Evolutionary conservation across 1,140 invertebrate species (phyloP).

Genomic region (Antheraea pernyi): DNA sequence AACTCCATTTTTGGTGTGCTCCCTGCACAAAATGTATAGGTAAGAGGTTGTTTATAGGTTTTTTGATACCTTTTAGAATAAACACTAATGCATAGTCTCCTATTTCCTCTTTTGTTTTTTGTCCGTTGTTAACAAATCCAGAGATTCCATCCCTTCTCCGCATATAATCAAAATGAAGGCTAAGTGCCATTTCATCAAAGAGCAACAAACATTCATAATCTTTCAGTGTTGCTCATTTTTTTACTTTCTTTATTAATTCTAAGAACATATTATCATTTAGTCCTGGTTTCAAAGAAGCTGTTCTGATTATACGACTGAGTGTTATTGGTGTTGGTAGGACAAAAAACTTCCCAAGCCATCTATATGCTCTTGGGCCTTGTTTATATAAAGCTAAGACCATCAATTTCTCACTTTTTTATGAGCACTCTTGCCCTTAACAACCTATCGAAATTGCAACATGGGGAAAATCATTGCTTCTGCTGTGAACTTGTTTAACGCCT

Average conservation of each 20-base stretch:
- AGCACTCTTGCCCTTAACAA: conserved; percentile 11
- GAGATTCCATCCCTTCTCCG: conserved; percentile 15
- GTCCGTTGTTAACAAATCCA: conserved; percentile 21
- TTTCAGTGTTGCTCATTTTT: conserved; percentile 13
- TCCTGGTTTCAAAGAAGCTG: conserved; percentile 14
- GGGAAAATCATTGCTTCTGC: conserved; percentile 8
- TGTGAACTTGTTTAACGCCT: neutral
- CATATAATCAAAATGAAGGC: conserved; percentile 16
- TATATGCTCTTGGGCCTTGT: conserved; percentile 18
- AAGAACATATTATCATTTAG: conserved; percentile 22
- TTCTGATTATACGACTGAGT: conserved; percentile 11
- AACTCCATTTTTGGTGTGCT: conserved; percentile 28
- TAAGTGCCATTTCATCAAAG: conserved; percentile 21
- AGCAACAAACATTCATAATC: conserved; percentile 1
- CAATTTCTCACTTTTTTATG: conserved; percentile 8
- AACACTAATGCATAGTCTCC: conserved; percentile 25
- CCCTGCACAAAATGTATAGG: conserved; percentile 27
- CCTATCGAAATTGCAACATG: conserved; percentile 13
- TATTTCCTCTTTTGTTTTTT: conserved; percentile 6
- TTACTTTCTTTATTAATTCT: conserved; percentile 15
- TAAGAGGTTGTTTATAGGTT: conserved; percentile 42
- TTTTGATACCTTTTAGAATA: conserved; percentile 21
- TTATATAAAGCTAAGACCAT: conserved; percentile 13
- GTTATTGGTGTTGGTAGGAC: conserved; percentile 19
- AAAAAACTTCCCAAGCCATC: conserved; percentile 19